Percentiles rank a stretch among this genome's conserved stretches.
phyloP scores from a whole-genome alignment of 2,888 invertebrate genomes.

The Hecatera dysodea region DNA sequence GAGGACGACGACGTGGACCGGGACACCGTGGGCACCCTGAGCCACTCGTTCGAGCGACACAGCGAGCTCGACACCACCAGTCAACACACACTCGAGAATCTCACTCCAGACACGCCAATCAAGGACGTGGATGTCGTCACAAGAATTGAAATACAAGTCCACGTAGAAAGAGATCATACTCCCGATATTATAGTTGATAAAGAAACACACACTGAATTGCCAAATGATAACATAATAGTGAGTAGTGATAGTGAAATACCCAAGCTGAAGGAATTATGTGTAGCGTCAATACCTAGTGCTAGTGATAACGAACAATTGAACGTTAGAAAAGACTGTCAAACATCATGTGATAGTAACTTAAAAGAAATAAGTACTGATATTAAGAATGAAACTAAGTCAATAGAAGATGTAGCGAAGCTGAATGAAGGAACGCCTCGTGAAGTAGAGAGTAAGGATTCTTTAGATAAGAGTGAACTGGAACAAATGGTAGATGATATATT shows the following conservation, averaged over 20 bases:
- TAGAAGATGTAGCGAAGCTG: conserved; percentile 79
- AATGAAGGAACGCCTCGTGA: conserved; percentile 68
- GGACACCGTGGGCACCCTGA: conserved; percentile 85
- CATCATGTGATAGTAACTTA: conserved; percentile 86
- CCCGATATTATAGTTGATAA: conserved; percentile 69
- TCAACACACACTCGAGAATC: conserved; percentile 86
- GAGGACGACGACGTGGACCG: conserved; percentile 83
- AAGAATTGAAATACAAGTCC: conserved; percentile 68
- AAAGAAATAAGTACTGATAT: conserved; percentile 81
- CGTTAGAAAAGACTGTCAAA: conserved; percentile 86
- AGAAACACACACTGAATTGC: conserved; percentile 78
- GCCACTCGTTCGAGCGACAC: conserved; percentile 87
- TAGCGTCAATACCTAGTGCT: conserved; percentile 85
- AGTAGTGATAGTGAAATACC: conserved; percentile 84
- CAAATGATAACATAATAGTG: conserved; percentile 81
- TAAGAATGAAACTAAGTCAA: conserved; percentile 86
- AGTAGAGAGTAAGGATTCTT: conserved; percentile 71
- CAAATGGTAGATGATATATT: conserved; percentile 66
- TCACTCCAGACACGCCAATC: conserved; percentile 86
- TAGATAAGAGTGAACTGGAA: conserved; percentile 59
- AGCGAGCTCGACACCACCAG: conserved; percentile 80
- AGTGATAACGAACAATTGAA: conserved; percentile 83
- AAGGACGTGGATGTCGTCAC: conserved; percentile 79
- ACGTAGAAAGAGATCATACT: conserved; percentile 59
- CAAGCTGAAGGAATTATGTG: conserved; percentile 85